Percentiles rank a stretch among this genome's conserved stretches.
Evolutionary conservation across 2,113 vertebrate genomes (phyloP).

Genomic region (Epinephelus lanceolatus): DNA sequence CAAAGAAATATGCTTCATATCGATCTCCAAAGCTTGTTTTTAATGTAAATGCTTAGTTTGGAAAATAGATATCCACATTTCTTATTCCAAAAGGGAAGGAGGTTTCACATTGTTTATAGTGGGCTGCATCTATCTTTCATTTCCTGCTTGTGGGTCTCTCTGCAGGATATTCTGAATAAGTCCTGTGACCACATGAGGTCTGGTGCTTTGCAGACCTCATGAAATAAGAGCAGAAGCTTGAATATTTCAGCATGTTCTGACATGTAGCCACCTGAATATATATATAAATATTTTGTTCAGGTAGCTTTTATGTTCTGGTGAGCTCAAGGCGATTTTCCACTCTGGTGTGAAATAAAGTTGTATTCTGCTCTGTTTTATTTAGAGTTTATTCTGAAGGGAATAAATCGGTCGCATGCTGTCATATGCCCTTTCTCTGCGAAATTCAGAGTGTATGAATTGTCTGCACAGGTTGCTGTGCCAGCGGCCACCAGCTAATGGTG

Average conservation of each 20-base stretch:
- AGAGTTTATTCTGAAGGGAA: not conserved
- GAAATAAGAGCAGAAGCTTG: conserved; percentile 8
- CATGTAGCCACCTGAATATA: not conserved
- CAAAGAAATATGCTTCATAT: not conserved
- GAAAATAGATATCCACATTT: not conserved
- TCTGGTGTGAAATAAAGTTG: not conserved
- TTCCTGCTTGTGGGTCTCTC: not conserved
- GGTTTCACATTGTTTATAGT: not conserved
- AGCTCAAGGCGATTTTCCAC: not conserved
- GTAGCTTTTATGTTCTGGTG: not conserved
- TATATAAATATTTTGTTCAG: not conserved
- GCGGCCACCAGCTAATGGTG: too few relatives aligned
- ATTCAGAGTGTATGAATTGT: too few relatives aligned
- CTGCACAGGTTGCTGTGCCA: too few relatives aligned
- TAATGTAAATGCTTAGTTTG: not conserved
- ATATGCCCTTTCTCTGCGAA: not conserved
- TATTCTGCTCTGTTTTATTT: not conserved
- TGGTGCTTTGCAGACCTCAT: not conserved
- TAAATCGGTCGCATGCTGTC: not conserved
- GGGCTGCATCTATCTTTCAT: not conserved
- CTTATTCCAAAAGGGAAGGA: not conserved
- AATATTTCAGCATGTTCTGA: conserved; percentile 3
- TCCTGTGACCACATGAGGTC: not conserved
- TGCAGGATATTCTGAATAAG: not conserved
- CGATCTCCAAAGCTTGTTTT: not conserved